Evolutionary conservation across 2,113 vertebrate genomes (phyloP).

Genomic region (Phylloscopus trochilus): DNA sequence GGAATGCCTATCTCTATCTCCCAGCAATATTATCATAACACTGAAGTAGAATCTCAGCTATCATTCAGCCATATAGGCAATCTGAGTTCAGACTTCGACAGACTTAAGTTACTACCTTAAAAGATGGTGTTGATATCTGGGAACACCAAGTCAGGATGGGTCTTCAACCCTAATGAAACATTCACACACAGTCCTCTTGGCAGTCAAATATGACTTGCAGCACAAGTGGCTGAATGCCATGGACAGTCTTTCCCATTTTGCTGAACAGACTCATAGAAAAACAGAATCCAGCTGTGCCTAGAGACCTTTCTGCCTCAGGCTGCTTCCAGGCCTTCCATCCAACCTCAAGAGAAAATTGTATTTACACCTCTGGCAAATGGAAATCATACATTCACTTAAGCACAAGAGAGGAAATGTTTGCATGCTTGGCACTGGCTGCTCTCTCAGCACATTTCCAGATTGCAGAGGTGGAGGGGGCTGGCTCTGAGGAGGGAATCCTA

Average conservation of each 20-base stretch:
- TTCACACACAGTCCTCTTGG: neutral
- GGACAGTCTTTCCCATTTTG: neutral
- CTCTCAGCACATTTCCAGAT: neutral
- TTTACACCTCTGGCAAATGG: neutral
- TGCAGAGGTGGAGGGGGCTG: neutral
- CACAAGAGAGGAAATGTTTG: neutral
- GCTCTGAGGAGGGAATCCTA: neutral
- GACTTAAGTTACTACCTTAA: neutral
- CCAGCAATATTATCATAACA: neutral
- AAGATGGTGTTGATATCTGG: rapidly evolving
- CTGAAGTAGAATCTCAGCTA: neutral
- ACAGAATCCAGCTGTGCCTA: neutral
- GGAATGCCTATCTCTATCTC: neutral
- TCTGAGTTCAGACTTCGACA: neutral
- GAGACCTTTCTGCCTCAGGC: neutral
- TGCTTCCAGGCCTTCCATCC: neutral
- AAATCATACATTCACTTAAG: neutral
- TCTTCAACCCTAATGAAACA: neutral
- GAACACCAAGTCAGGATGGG: neutral
- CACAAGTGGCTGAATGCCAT: neutral
- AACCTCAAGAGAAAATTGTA: neutral
- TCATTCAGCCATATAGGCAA: neutral
- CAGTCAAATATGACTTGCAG: neutral
- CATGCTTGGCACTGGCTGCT: neutral
- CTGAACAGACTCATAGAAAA: neutral